These are phyloP conservation scores for Meta bourneti DNA, from an alignment of 2,888 invertebrate genomes.

Conservation along the genomic window DNA sequence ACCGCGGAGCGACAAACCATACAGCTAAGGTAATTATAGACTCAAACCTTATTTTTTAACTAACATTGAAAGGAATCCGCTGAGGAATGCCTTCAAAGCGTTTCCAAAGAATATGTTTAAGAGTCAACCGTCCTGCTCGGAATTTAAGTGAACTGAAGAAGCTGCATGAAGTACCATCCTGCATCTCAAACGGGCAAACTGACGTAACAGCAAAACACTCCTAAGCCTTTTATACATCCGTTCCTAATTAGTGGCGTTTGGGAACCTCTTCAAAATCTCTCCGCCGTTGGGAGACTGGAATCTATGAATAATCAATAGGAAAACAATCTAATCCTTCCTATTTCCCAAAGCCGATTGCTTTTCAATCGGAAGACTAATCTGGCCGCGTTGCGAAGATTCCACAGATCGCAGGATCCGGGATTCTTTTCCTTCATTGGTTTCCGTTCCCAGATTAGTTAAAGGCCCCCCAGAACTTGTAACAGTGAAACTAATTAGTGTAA, in stretches of 20 bases:
- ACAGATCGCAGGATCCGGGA: neutral
- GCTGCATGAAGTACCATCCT: no score
- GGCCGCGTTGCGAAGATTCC: slow-evolving; percentile 20
- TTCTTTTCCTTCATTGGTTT: slow-evolving; percentile 48
- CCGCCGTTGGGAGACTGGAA: neutral
- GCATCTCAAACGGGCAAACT: no score
- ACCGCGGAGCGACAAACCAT: no score
- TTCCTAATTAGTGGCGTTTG: slow-evolving; percentile 34
- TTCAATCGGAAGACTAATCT: slow-evolving; percentile 56
- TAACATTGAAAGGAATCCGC: no score
- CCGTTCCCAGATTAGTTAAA: slow-evolving; percentile 42
- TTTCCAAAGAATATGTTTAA: no score
- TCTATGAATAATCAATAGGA: slow-evolving; percentile 57
- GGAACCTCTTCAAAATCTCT: neutral
- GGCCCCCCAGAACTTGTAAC: slow-evolving; percentile 7
- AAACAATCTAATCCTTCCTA: slow-evolving; percentile 40
- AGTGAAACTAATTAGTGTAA: slow-evolving; percentile 35
- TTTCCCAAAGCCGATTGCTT: slow-evolving; percentile 51
- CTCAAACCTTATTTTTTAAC: no score
- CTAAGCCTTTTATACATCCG: neutral
- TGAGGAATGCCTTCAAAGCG: no score
- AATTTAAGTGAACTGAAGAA: no score
- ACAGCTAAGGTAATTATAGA: no score
- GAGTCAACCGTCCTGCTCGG: no score
- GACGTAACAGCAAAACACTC: neutral